A percentile compares a stretch with the other conserved stretches of the same genome.
Conservation (phyloP, 2,113 vertebrate species). For the Hemiprocne comata region DNA sequence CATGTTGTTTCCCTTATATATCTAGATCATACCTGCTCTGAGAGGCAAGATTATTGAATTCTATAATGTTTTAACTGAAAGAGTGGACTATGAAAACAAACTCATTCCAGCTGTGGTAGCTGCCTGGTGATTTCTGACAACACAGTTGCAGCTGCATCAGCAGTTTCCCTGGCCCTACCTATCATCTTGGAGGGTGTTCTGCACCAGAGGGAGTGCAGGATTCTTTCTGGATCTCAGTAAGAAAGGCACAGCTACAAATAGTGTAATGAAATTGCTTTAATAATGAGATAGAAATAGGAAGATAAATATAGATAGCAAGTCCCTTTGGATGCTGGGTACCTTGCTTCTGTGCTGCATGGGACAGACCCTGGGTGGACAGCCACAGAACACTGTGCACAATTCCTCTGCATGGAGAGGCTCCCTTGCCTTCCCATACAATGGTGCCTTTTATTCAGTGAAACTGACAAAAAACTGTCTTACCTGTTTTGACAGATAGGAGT, state of each 20-base stretch:
- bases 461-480: background rate
- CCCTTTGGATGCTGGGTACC: background rate
- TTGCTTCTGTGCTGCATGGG: background rate
- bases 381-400: rapidly evolving
- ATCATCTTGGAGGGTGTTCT: background rate
- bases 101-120: background rate
- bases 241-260: background rate
- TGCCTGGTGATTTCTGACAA: background rate
- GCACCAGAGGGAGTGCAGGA: rapidly evolving
- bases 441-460: background rate
- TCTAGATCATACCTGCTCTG: background rate
- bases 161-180: background rate
- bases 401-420: background rate
- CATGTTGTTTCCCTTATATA: background rate
- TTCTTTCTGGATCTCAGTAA: background rate
- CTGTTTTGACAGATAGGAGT: background rate
- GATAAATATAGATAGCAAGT: background rate
- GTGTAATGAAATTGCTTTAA: background rate
- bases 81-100: background rate
- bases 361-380: background rate
- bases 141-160: background rate
- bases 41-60: background rate
- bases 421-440: background rate
- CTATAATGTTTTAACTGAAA: background rate
- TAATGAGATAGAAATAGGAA: background rate